These are phyloP conservation scores for Ophion ventricosus DNA, from an alignment of 2,888 invertebrate genomes.

Conservation along the genomic window DNA sequence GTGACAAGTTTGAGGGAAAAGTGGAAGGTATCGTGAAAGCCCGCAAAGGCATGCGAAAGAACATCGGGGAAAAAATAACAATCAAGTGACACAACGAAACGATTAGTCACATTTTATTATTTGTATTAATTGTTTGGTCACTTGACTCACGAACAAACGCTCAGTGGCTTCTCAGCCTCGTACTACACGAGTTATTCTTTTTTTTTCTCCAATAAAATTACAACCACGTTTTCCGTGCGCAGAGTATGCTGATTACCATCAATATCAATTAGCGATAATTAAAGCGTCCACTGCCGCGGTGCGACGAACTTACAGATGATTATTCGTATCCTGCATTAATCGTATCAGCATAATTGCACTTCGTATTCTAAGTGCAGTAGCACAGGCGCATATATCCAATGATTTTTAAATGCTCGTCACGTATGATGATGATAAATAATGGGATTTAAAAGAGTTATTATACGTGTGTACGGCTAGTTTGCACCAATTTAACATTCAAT, in stretches of 20 bases:
- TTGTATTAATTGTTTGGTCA: neutral
- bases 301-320: slow-evolving; percentile 42
- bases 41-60: too few relatives aligned
- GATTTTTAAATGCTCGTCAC: neutral
- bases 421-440: slow-evolving; percentile 25
- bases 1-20: too few relatives aligned
- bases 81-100: too few relatives aligned
- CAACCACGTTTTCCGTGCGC: too few relatives aligned
- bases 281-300: slow-evolving; percentile 33
- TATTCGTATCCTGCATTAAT: slow-evolving; percentile 9
- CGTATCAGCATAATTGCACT: neutral
- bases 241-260: slow-evolving; percentile 44
- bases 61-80: too few relatives aligned
- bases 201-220: too few relatives aligned
- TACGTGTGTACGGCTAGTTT: neutral
- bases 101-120: neutral
- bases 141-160: too few relatives aligned
- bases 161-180: too few relatives aligned
- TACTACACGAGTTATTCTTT: too few relatives aligned
- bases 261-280: slow-evolving; percentile 62
- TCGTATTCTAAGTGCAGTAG: neutral
- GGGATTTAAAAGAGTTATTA: slow-evolving; percentile 13
- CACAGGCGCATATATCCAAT: neutral
- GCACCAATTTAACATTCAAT: slow-evolving; percentile 26
- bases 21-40: too few relatives aligned